Evolutionary conservation across 2,113 vertebrate genomes (phyloP), one percentile per base, ranked within the genome.

Genomic region (Grus americana): DNA sequence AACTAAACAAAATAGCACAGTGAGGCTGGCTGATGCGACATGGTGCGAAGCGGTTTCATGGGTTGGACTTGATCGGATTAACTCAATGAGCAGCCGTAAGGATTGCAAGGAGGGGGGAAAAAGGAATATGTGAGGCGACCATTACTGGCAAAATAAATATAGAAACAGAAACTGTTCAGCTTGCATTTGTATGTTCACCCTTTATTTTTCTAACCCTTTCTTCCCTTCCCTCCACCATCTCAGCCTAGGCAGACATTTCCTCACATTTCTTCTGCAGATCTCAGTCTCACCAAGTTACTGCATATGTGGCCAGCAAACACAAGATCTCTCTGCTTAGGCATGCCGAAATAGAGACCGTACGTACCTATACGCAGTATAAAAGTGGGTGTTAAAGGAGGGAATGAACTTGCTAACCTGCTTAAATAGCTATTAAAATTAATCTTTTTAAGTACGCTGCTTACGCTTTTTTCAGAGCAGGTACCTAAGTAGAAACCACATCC

Each of bases 221-320:
- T 15, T 54, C 62, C 20, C 18, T 34, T 61, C 7, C 54, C 40
- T 16, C 26, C 46, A 30, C 27, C 32, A 32, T 12, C 36, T 11
- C 65, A 29, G 24, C 42, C 42, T 15, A 24, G 55, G 22, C 24
- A 66, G 34, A 23, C 9, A 22, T 49, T 63, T 59, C 46, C 26
- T 74, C 10, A 2, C 2, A 34, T 40, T 57, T 57, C n/a, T 49
- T n/a, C 67, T 32, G 12, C 24, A 8, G 11, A 54, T 23, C 26
- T 49, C 38, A 19, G 10, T 2, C 11, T 54, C 34, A 15, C 6
- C 3, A 6, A 42, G 10, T 10, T 11, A 34, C 46, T 38, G 20
- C 4, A 4, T 10, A 30, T 1, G 3, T 29, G 17, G 54, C 38
- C n/a, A 62, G 10, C 20, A 66, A 61, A 66, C 8, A 1, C 3